Evolutionary conservation across 2,888 invertebrate genomes (phyloP), one percentile per base, ranked within the genome.

Genomic region (Drosophila neonasuta): DNA sequence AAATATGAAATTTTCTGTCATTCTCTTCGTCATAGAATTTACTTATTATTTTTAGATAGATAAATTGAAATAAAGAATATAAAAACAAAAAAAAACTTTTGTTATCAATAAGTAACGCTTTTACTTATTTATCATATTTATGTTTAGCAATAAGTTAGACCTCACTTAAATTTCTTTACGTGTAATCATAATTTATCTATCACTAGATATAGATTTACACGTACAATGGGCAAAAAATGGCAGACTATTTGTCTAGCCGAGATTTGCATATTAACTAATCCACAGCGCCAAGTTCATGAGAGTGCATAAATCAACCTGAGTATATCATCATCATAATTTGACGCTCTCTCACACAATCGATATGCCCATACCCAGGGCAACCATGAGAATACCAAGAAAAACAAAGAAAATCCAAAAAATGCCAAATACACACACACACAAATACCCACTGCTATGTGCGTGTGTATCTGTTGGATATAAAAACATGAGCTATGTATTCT

Each of bases 401-500:
- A 56, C 60, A 58, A 59, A 75, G 66, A 56, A 66, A 68, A 61
- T 41, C 50, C 64, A 59, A 50, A 64, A 64, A 68, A 59, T 58
- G 63, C 34, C 74, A 34, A 24, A 36, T 36, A 39, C 45, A 45
- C 11, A 4, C 45, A 24, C 44, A 17, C 15, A 30, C 29, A 63
- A 50, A 24, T 46, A 41, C 11, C n/a, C 10, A 7, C 13, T 54
- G 20, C 41, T 20, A 20, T 20, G 20, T 20, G 30, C 51, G n/a
- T 39, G 36, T 54, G n/a, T 49, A 17, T 45, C 49, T 32, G 59
- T 59, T n/a, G 50, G n/a, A 46, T 45, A 67, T 70, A 67, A 78
- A 80, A 83, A 64, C 79, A 76, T 69, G 59, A 79, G 61, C 42
- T 68, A 64, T 63, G 68, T 74, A 64, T 71, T 60, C 71, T 61